Evolutionary conservation across 1,140 invertebrate species (phyloP).

Genomic region (Kradibia gibbosae): DNA sequence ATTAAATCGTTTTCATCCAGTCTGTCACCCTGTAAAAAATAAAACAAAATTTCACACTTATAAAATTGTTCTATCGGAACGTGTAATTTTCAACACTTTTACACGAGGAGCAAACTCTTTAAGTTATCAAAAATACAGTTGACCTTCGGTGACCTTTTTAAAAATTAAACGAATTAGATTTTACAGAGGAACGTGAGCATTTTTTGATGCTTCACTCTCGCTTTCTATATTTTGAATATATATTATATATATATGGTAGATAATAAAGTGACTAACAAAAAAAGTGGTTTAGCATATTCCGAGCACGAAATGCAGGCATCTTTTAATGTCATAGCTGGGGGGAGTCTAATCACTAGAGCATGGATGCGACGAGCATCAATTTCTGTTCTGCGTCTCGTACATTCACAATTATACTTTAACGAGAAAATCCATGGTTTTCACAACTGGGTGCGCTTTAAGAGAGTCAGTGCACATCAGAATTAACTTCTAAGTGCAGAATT

Average conservation of each 20-base stretch:
- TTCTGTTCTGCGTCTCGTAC: conserved; percentile 28
- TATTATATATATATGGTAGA: too few relatives aligned
- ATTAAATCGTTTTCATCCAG: conserved; percentile 64
- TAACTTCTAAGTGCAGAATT: conserved; percentile 16
- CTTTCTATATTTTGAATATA: too few relatives aligned
- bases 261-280: conserved; percentile 9
- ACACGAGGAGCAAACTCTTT: too few relatives aligned
- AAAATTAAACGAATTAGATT: not conserved
- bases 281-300: not conserved
- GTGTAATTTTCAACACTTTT: too few relatives aligned
- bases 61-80: too few relatives aligned
- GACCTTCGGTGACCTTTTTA: too few relatives aligned
- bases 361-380: conserved; percentile 33
- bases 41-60: too few relatives aligned
- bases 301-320: not conserved
- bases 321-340: not conserved
- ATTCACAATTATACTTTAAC: conserved; percentile 43
- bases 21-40: conserved; percentile 61
- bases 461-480: conserved; percentile 2
- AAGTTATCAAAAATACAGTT: too few relatives aligned
- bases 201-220: too few relatives aligned
- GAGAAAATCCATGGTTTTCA: conserved; percentile 32
- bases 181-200: not conserved
- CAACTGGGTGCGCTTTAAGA: not conserved
- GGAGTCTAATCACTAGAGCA: conserved; percentile 26